Evolutionary conservation across 2,113 vertebrate species (phyloP).

Genomic region (Alosa alosa): DNA sequence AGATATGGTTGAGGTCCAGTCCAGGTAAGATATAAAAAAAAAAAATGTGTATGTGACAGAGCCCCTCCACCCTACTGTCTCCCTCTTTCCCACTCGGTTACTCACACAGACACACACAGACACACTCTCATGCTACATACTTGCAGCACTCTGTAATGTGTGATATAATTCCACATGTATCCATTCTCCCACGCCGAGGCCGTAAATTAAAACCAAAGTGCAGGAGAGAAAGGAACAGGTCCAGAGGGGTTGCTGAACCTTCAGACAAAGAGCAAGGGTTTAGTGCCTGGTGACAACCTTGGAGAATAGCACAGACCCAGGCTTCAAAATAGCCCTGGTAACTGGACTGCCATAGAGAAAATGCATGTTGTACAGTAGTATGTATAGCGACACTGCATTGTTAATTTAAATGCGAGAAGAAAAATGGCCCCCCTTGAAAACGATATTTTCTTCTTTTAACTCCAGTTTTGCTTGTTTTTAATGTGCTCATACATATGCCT

Average conservation of each 20-base stretch:
- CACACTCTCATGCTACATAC: conserved; percentile 28
- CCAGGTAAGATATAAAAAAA: neutral
- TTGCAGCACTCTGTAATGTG: conserved; percentile 49
- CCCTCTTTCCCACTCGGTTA: neutral
- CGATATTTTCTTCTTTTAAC: neutral
- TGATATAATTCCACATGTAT: conserved; percentile 51
- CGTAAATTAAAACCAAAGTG: conserved; percentile 56
- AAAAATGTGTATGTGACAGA: conserved; percentile 15
- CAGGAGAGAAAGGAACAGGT: conserved; percentile 17
- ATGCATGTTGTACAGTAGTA: neutral
- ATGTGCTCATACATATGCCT: neutral
- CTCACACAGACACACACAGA: neutral
- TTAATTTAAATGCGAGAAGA: neutral
- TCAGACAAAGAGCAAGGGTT: conserved; percentile 22
- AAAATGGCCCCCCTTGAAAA: neutral
- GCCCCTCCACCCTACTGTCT: conserved; percentile 13
- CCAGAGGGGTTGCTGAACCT: neutral
- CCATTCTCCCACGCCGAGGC: conserved; percentile 56
- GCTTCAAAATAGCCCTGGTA: neutral
- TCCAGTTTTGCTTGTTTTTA: neutral
- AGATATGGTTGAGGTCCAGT: neutral
- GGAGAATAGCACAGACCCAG: conserved; percentile 30
- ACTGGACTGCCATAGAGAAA: neutral
- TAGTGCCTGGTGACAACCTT: conserved; percentile 13
- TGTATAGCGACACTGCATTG: neutral